These are phyloP conservation scores for Euspilapteryx auroguttella DNA, from an alignment of 2,888 invertebrate genomes.

Conservation along the genomic window DNA sequence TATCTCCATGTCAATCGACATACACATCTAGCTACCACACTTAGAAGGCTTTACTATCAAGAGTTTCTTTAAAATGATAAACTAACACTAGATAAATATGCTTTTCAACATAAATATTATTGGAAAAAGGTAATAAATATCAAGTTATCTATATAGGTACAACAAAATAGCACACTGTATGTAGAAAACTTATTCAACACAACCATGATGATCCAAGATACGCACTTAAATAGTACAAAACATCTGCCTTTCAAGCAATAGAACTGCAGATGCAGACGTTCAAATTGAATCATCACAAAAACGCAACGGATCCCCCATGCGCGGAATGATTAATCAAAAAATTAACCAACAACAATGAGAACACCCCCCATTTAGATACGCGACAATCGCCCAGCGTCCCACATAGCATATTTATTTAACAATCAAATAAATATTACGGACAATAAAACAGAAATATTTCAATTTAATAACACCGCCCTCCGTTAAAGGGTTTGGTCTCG, in stretches of 20 bases:
- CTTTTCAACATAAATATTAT: background rate
- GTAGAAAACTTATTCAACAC: too few relatives aligned
- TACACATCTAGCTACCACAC: too few relatives aligned
- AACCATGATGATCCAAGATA: too few relatives aligned
- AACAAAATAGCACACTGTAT: too few relatives aligned
- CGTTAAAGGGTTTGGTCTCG: slow-evolving; percentile 41
- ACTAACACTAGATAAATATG: too few relatives aligned
- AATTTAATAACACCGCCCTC: slow-evolving; percentile 50
- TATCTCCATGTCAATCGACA: too few relatives aligned
- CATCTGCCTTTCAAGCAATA: background rate
- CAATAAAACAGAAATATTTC: slow-evolving; percentile 60
- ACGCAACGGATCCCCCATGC: slow-evolving; percentile 30
- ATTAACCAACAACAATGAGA: slow-evolving; percentile 53
- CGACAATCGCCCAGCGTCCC: slow-evolving; percentile 49
- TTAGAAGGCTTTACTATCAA: too few relatives aligned
- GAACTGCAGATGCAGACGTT: background rate
- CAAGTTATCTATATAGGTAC: background rate
- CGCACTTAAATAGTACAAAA: too few relatives aligned
- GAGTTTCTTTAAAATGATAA: too few relatives aligned
- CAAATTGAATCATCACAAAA: slow-evolving; percentile 33
- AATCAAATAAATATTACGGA: slow-evolving; percentile 61
- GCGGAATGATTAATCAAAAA: slow-evolving; percentile 58
- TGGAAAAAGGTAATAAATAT: background rate
- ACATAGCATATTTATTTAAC: slow-evolving; percentile 56
- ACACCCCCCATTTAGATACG: slow-evolving; percentile 43